phyloP scores from a whole-genome alignment of 2,797 vertebrate genomes.

The Decapterus maruadsi region DNA sequence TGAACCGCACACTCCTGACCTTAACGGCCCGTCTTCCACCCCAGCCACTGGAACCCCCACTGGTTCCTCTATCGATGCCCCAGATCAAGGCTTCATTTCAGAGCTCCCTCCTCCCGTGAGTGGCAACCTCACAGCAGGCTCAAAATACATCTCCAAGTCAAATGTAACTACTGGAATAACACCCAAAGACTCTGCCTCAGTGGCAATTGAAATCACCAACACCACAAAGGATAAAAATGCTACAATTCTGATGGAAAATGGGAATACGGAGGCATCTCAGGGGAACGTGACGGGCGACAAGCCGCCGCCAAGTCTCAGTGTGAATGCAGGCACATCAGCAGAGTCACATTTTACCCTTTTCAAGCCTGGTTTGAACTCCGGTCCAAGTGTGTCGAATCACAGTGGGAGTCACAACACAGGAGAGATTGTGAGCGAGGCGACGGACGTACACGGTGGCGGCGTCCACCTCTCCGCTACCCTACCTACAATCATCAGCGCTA shows the following conservation, averaged over 20 bases:
- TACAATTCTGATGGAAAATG: not conserved
- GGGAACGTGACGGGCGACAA: not conserved
- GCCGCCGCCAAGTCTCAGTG: not conserved
- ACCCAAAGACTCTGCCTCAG: constrained; percentile 5
- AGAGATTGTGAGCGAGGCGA: not conserved
- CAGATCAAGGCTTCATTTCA: constrained; percentile 40
- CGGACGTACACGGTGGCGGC: not conserved
- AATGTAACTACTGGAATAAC: constrained; percentile 22
- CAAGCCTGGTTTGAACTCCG: not conserved
- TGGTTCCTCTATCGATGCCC: constrained; percentile 20
- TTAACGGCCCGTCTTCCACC: constrained; percentile 20
- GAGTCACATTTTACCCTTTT: not conserved
- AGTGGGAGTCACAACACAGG: constrained; percentile 26
- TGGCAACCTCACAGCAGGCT: constrained; percentile 30
- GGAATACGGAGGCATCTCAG: not conserved
- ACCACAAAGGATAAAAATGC: constrained; percentile 17
- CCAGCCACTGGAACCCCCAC: constrained; percentile 19
- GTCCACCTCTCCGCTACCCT: not conserved
- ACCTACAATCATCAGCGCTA: constrained; percentile 14
- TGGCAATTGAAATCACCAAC: not conserved
- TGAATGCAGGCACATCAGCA: not conserved
- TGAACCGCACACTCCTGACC: constrained; percentile 45
- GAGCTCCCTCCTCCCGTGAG: constrained; percentile 8
- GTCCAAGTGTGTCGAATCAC: constrained; percentile 29
- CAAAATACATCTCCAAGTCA: constrained; percentile 37